phyloP scores from a whole-genome alignment of 2,888 invertebrate genomes.

The Ormyrus labotus region DNA sequence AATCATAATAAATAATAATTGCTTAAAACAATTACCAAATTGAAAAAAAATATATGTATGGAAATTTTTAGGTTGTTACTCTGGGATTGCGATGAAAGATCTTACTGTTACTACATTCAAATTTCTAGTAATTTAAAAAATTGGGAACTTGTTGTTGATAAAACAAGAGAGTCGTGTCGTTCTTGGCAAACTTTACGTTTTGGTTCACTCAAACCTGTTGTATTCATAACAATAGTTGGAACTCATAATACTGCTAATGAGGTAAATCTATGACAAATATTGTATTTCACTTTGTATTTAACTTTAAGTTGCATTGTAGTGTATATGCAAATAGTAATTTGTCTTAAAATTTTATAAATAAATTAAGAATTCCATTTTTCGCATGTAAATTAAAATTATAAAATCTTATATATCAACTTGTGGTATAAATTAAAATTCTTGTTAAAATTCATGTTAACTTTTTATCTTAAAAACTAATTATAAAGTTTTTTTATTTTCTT shows the following conservation, averaged over 20 bases:
- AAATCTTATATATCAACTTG: no score
- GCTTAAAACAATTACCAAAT: background rate
- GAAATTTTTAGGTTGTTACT: conserved; percentile 82
- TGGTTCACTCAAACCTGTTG: conserved; percentile 86
- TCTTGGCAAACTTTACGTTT: conserved; percentile 97
- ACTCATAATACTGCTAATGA: conserved; percentile 98
- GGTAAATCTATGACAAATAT: conserved; percentile 76
- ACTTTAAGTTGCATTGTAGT: no score
- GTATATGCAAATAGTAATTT: no score
- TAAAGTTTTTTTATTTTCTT: conserved; percentile 7
- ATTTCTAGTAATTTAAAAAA: conserved; percentile 93
- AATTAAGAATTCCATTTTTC: conserved; percentile 3
- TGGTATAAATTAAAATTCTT: no score
- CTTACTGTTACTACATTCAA: conserved; percentile 97
- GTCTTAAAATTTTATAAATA: background rate
- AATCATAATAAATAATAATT: background rate
- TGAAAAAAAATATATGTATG: background rate
- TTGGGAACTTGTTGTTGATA: conserved; percentile 94
- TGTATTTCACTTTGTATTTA: no score
- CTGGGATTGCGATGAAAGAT: conserved; percentile 98
- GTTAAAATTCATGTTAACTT: no score
- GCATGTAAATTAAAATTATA: no score
- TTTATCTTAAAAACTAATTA: no score
- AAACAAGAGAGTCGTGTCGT: conserved; percentile 89
- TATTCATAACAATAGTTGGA: conserved; percentile 96